Evolutionary conservation across 2,113 vertebrate genomes (phyloP).

Genomic region (Dermatemys mawii): DNA sequence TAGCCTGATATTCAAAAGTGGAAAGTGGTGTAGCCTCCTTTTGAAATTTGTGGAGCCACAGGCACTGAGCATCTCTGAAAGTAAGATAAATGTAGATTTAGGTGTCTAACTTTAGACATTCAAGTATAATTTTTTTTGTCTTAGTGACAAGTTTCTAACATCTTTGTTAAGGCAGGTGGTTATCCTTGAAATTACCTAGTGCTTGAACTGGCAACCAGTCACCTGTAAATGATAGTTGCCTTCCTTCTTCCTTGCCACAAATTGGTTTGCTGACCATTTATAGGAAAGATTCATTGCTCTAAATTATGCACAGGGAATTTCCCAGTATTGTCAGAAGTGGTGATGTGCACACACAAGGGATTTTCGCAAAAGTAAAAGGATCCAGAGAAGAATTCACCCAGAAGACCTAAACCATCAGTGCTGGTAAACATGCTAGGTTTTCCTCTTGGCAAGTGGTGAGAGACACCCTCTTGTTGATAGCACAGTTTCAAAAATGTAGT

Average conservation of each 20-base stretch:
- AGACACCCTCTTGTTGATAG: not conserved
- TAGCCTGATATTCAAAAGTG: not conserved
- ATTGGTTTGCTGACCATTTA: not conserved
- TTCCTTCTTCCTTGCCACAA: not conserved
- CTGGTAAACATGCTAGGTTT: not conserved
- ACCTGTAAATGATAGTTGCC: not conserved
- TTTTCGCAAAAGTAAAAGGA: not conserved
- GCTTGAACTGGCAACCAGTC: not conserved
- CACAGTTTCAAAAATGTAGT: not conserved
- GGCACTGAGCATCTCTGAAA: not conserved
- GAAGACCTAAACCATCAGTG: not conserved
- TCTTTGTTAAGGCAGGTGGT: not conserved
- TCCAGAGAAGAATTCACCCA: not conserved
- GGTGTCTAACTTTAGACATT: not conserved
- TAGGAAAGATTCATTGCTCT: not conserved
- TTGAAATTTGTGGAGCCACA: not conserved
- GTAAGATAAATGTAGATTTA: not conserved
- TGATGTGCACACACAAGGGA: not conserved
- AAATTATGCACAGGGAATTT: not conserved
- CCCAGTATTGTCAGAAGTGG: not conserved
- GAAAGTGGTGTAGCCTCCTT: not conserved
- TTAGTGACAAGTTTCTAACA: not conserved
- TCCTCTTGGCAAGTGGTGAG: not conserved
- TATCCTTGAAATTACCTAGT: not conserved
- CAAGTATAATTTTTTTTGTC: not conserved